These are phyloP conservation scores for Orestias chungarensis DNA, from an alignment of 2,797 vertebrate genomes.

Conservation along the genomic window DNA sequence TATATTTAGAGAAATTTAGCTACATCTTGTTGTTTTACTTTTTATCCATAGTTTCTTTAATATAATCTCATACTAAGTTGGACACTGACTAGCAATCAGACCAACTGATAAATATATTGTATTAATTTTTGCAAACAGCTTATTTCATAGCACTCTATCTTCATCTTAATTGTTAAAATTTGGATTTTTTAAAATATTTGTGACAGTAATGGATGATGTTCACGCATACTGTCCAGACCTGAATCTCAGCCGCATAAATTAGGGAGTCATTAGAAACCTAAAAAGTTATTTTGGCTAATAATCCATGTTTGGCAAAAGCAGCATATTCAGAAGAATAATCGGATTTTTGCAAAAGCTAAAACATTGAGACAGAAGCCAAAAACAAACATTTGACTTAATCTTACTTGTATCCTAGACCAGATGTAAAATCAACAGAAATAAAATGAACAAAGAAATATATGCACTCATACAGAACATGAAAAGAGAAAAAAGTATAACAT, in stretches of 20 bases:
- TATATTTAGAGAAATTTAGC: background rate
- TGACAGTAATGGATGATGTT: too few species aligned
- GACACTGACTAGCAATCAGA: too few species aligned
- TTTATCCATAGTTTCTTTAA: background rate
- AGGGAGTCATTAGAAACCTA: background rate
- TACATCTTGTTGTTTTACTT: background rate
- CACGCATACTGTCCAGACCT: background rate
- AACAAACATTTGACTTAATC: background rate
- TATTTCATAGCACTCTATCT: background rate
- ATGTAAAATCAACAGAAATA: slow-evolving; percentile 2
- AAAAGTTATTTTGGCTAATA: background rate
- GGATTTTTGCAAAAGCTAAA: background rate
- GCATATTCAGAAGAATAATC: background rate
- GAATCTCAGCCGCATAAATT: background rate
- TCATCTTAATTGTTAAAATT: background rate
- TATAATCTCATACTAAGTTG: too few species aligned
- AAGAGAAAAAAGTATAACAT: background rate
- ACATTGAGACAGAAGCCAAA: background rate
- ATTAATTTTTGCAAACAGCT: background rate
- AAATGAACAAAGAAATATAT: background rate
- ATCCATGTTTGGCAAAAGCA: background rate
- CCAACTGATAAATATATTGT: background rate
- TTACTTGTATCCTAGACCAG: background rate
- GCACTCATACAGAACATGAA: background rate
- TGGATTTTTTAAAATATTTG: too few species aligned